A percentile compares a stretch with the other conserved stretches of the same genome.
phyloP scores from a whole-genome alignment of 2,888 invertebrate genomes.

The Acanthosepion esculentum region DNA sequence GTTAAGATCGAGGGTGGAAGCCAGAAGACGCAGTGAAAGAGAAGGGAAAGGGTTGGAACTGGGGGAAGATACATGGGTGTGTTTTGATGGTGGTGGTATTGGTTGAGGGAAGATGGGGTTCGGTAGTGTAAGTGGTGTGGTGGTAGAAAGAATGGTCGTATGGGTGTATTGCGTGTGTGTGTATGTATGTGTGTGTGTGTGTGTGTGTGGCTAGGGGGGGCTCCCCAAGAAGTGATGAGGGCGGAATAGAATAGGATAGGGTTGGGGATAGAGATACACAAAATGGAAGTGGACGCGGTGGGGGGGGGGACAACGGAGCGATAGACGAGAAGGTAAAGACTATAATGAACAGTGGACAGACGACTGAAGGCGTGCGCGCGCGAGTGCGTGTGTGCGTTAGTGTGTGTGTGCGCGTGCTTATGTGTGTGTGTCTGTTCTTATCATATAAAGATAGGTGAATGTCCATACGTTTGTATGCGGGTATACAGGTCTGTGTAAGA shows the following conservation, averaged over 20 bases:
- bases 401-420: neutral
- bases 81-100: neutral
- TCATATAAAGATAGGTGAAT: neutral
- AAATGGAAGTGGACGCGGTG: neutral
- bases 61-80: neutral
- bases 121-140: neutral
- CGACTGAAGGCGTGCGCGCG: neutral
- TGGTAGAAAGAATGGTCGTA: neutral
- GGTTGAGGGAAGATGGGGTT: neutral
- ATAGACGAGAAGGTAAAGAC: neutral
- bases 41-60: neutral
- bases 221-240: neutral
- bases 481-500: neutral
- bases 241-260: neutral
- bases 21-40: neutral
- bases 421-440: neutral
- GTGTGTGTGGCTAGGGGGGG: neutral
- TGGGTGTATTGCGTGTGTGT: neutral
- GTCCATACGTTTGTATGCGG: neutral
- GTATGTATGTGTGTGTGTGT: neutral
- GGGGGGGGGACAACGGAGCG: neutral
- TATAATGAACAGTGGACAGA: neutral
- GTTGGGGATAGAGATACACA: neutral
- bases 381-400: neutral
- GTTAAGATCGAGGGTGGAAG: constrained; percentile 22